Base-by-base conservation (phyloP, 2,113 vertebrate genomes). In the Phaetusa simplex region DNA sequence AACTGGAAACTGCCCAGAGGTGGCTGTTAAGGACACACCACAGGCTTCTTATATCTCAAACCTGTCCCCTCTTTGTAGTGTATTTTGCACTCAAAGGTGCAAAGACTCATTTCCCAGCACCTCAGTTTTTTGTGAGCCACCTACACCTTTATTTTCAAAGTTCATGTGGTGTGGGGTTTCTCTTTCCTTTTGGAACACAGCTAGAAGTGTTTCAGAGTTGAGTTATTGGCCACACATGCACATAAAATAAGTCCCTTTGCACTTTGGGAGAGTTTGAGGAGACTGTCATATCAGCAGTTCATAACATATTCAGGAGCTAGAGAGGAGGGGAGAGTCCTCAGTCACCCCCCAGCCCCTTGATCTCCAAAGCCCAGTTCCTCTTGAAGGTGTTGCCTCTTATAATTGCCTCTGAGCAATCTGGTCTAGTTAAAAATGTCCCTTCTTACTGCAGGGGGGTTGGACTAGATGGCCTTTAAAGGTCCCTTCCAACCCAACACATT, bases 131-230 rank as follows among this genome's bases (percentile, higher is more conserved):
- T 42, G 3, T 21, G 56, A 70, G 43, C 11, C 24, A 58, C 13
- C 21, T 32, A 40, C 14, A 36, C 30, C 30, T 69, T 65, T 47
- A 52, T 21, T 70, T 85, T 66, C 11, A 49, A 82, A 72, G 49
- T 49, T n/a, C 23, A 17, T 5, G 5, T 23, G 6, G 4, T 58
- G 2, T 1, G 1, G 3, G 4, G 2, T 83, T 78, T 67, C 27
- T 55, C 36, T 45, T 79, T 67, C 5, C 23, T n/a, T 67, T 82
- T 36, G 58, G 65, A 30, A 20, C 15, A 47, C 10, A 70, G 7
- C 11, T 69, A 32, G 18, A 62, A 69, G 30, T 38, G 26, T 72
- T 78, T 78, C n/a, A 36, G 12, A 3, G 10, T 45, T 40, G 29
- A 58, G n/a, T 16, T 22, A 38, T 43, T 56, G 53, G 17, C 34